Percentiles rank a stretch among this genome's conserved stretches.
Conservation (phyloP, 2,797 vertebrate genomes). For the Cyprinodon diabolis region DNA sequence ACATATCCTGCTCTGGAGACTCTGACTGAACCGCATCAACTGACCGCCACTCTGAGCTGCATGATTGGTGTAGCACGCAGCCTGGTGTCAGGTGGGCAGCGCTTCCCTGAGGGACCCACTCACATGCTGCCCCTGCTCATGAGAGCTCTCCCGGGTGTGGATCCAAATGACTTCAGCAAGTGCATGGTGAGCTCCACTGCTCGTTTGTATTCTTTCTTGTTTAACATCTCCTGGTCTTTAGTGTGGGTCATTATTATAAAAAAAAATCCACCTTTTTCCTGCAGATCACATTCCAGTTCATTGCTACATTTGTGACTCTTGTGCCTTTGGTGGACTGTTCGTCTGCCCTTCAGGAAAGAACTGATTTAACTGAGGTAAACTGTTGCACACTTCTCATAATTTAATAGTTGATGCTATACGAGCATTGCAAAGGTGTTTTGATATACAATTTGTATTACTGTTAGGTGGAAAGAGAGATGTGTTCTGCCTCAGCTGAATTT, state of each 20-base stretch:
- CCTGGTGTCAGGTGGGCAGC: constrained; percentile 89
- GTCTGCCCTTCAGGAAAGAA: constrained; percentile 89
- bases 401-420: background rate
- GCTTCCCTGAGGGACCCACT: constrained; percentile 94
- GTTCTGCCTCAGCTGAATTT: constrained; percentile 96
- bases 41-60: constrained; percentile 96
- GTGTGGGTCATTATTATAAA: background rate
- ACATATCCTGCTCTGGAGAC: constrained; percentile 97
- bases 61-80: constrained; percentile 96
- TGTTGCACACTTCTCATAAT: background rate
- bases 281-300: constrained; percentile 99
- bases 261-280: constrained; percentile 8
- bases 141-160: constrained; percentile 95
- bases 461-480: constrained; percentile 94
- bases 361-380: constrained; percentile 90
- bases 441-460: background rate
- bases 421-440: background rate
- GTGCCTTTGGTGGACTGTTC: constrained; percentile 99
- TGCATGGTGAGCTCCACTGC: constrained; percentile 88
- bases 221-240: background rate
- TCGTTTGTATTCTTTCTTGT: background rate
- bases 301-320: constrained; percentile 97
- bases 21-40: constrained; percentile 96
- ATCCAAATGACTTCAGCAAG: constrained; percentile 99
- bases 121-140: constrained; percentile 97